Conservation (phyloP, 2,797 vertebrate species). For the Acipenser ruthenus region DNA sequence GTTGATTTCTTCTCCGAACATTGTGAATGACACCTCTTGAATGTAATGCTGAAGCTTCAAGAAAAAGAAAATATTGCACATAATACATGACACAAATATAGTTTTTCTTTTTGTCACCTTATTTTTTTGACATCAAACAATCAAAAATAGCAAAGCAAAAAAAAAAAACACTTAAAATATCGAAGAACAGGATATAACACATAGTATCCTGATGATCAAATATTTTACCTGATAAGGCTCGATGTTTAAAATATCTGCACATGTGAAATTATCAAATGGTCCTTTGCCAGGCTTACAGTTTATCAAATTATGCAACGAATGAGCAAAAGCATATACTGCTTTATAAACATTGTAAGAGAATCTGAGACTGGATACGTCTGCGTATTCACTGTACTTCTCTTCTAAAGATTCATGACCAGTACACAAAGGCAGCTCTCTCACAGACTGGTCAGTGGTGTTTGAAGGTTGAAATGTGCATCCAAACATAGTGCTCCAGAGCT, state of each 20-base stretch:
- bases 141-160: no score
- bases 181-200: no score
- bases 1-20: conserved; percentile 51
- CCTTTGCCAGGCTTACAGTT: conserved; percentile 45
- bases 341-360: conserved; percentile 63
- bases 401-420: conserved; percentile 44
- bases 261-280: conserved; percentile 37
- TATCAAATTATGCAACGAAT: conserved; percentile 58
- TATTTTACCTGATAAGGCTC: conserved; percentile 58
- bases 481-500: conserved; percentile 56
- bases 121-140: no score
- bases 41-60: no score
- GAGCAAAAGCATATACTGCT: conserved; percentile 54
- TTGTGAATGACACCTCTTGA: no score
- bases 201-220: not conserved
- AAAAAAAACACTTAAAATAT: no score
- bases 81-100: no score
- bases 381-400: conserved; percentile 50
- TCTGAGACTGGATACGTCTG: conserved; percentile 55
- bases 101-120: no score
- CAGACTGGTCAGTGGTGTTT: not conserved
- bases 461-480: conserved; percentile 39
- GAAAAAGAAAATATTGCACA: no score
- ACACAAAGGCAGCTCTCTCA: conserved; percentile 32
- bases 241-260: conserved; percentile 43